Evolutionary conservation across 2,113 vertebrate genomes (phyloP).

Genomic region (Apteryx owenii): DNA sequence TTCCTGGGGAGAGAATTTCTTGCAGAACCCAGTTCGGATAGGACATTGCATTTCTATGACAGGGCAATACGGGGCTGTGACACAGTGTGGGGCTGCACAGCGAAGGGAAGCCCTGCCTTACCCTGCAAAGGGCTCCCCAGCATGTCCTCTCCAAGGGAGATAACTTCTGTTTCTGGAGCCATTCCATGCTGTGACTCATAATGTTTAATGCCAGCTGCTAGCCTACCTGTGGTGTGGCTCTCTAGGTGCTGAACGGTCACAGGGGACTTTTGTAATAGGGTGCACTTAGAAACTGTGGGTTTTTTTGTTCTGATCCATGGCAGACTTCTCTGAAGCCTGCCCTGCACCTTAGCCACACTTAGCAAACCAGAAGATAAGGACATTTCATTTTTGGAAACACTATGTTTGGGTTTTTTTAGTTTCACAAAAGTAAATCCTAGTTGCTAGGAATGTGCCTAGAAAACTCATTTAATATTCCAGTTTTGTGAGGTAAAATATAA

Average conservation of each 20-base stretch:
- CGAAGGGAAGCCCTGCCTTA: background rate
- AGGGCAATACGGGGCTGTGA: rapidly evolving
- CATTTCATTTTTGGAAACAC: background rate
- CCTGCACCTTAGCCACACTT: background rate
- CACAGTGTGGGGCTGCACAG: rapidly evolving
- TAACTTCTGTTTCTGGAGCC: background rate
- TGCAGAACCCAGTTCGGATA: background rate
- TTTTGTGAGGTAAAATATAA: background rate
- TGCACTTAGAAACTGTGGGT: rapidly evolving
- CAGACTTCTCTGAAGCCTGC: background rate
- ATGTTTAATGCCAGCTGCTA: background rate
- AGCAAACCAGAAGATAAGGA: rapidly evolving
- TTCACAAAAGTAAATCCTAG: background rate
- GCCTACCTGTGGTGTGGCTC: background rate
- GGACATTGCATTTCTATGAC: background rate
- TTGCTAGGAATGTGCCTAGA: background rate
- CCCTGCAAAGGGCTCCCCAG: background rate
- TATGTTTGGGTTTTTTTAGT: background rate
- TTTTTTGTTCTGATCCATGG: background rate
- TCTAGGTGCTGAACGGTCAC: rapidly evolving
- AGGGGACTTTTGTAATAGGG: background rate
- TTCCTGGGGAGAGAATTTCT: background rate
- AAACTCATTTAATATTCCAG: background rate
- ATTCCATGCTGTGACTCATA: background rate
- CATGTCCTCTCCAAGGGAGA: rapidly evolving